Evolutionary conservation across 2,113 vertebrate species (phyloP).

Genomic region (Myanophis thanlyinensis): DNA sequence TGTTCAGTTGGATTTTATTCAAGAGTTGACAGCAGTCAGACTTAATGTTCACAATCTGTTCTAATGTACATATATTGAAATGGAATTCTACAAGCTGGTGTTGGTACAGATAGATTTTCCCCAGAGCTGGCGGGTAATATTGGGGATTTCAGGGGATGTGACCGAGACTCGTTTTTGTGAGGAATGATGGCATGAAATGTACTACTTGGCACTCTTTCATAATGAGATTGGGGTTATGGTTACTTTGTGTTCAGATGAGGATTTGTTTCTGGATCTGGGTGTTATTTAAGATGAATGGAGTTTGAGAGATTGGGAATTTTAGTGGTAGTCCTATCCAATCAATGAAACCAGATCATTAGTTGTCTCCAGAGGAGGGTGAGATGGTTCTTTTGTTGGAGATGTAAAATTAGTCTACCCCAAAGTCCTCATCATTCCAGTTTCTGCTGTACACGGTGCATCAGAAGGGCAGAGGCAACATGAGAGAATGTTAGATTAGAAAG

Average conservation of each 20-base stretch:
- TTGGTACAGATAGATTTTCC: not conserved
- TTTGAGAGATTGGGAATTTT: not conserved
- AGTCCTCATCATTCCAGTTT: not conserved
- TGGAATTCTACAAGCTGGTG: not conserved
- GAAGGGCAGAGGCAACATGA: not conserved
- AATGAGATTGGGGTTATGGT: not conserved
- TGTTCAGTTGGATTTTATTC: not conserved
- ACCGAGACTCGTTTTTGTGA: not conserved
- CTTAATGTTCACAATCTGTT: not conserved
- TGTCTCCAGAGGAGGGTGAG: not conserved
- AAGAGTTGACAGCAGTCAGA: not conserved
- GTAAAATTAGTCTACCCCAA: not conserved
- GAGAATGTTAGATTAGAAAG: not conserved
- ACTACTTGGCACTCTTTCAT: not conserved
- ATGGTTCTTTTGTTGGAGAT: not conserved
- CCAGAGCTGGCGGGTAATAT: slow-evolving; percentile 16
- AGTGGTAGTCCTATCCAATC: not conserved
- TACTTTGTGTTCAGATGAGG: not conserved
- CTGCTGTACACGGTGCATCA: not conserved
- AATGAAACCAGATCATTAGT: not conserved
- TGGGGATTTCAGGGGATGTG: not conserved
- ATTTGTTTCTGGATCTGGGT: not conserved
- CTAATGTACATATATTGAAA: not conserved
- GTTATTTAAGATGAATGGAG: not conserved
- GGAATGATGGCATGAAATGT: not conserved